Conservation (phyloP, 1,140 invertebrate genomes). For the Drosophila navojoa region DNA sequence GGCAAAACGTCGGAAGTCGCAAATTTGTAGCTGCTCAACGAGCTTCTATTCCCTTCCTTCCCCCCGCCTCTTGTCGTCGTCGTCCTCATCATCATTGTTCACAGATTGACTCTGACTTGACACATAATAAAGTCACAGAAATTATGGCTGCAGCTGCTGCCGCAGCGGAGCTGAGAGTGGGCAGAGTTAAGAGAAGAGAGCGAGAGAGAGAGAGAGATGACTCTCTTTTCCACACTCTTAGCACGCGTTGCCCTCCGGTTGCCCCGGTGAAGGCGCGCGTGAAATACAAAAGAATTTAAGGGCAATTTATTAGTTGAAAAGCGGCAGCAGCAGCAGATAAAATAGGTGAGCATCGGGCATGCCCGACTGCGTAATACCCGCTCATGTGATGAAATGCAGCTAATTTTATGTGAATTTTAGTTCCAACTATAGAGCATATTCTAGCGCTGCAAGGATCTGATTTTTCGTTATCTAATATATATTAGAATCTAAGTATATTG, state of each 20-base stretch:
- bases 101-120: conserved; percentile 75
- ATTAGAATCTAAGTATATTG: not conserved
- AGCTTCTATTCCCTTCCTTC: not conserved
- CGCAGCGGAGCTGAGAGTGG: not conserved
- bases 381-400: too few species aligned
- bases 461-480: too few species aligned
- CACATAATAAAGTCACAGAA: conserved; percentile 80
- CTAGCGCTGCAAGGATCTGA: too few species aligned
- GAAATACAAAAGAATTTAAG: conserved; percentile 78
- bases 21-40: not conserved
- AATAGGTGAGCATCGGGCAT: not conserved
- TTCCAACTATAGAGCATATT: too few species aligned
- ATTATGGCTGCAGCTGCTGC: conserved; percentile 74
- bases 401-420: too few species aligned
- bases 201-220: not conserved
- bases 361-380: not conserved
- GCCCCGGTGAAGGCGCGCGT: conserved; percentile 76
- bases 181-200: not conserved
- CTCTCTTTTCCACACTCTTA: too few species aligned
- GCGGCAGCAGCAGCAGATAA: conserved; percentile 10
- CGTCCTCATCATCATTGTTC: conserved; percentile 51
- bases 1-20: conserved; percentile 7
- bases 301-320: conserved; percentile 76
- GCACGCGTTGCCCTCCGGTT: conserved; percentile 35
- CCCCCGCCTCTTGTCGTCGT: conserved; percentile 28